phyloP scores from a whole-genome alignment of 2,888 invertebrate genomes.

The Drosophila koepferae region DNA sequence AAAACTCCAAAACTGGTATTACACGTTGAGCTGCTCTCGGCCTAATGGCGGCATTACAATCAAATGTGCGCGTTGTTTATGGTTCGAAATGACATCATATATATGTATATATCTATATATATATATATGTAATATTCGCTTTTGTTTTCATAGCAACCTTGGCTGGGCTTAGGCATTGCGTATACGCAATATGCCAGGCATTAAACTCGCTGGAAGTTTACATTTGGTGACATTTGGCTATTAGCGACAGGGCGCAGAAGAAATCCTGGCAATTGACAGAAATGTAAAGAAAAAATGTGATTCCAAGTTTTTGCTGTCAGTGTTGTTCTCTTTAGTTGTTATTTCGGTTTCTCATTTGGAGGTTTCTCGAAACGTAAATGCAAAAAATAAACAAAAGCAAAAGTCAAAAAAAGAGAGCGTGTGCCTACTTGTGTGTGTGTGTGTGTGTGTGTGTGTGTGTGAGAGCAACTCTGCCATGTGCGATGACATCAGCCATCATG shows the following conservation, averaged over 20 bases:
- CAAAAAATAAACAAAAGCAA: slow-evolving; percentile 70
- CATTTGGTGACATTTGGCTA: slow-evolving; percentile 29
- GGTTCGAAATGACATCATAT: slow-evolving; percentile 48
- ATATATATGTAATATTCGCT: slow-evolving; percentile 12
- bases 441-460: slow-evolving; percentile 2
- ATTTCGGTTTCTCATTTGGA: slow-evolving; percentile 37
- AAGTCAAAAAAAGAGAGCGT: slow-evolving; percentile 8
- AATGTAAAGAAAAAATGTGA: slow-evolving; percentile 22
- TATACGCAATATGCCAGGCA: slow-evolving; percentile 29
- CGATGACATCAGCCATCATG: slow-evolving; percentile 65
- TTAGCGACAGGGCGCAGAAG: slow-evolving; percentile 11
- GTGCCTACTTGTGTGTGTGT: background rate
- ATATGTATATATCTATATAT: background rate
- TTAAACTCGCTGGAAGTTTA: slow-evolving; percentile 8
- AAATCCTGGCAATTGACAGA: slow-evolving; percentile 4
- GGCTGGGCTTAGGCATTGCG: slow-evolving; percentile 41
- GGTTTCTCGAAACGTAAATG: slow-evolving; percentile 64
- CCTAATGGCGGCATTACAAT: slow-evolving; percentile 38
- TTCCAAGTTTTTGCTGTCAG: slow-evolving; percentile 9
- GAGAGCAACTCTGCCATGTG: slow-evolving; percentile 54
- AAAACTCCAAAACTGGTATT: slow-evolving; percentile 51
- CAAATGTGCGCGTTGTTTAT: slow-evolving; percentile 35
- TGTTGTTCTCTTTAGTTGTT: slow-evolving; percentile 23
- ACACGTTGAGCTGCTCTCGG: slow-evolving; percentile 20
- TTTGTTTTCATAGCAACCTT: slow-evolving; percentile 48